phyloP scores from a whole-genome alignment of 2,797 vertebrate species.

The Oreochromis grahami region DNA sequence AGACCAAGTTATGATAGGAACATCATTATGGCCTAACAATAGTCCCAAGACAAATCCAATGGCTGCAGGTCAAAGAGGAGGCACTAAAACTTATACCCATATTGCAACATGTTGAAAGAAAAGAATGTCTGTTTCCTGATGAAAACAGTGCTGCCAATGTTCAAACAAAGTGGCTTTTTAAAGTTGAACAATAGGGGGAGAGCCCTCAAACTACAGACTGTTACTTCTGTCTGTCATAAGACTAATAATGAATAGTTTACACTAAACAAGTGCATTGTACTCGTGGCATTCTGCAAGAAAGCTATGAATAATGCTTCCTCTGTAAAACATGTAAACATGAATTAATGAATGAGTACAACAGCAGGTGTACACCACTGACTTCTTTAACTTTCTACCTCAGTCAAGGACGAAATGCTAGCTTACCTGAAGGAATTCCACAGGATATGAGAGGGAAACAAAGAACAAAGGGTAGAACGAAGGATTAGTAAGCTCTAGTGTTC shows the following conservation, averaged over 20 bases:
- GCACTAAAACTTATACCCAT: slow-evolving; percentile 1
- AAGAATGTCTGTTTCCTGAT: slow-evolving; percentile 42
- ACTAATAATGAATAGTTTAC: neutral
- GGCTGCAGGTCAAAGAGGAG: slow-evolving; percentile 14
- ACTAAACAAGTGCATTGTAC: neutral
- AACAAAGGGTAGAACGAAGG: slow-evolving; percentile 24
- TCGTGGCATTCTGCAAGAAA: neutral
- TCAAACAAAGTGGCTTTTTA: neutral
- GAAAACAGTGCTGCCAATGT: slow-evolving; percentile 1
- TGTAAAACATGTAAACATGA: neutral
- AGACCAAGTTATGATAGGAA: neutral
- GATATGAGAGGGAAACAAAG: slow-evolving; percentile 51
- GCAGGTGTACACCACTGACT: neutral
- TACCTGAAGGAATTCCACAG: slow-evolving; percentile 46
- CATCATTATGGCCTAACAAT: slow-evolving; percentile 15
- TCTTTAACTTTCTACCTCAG: slow-evolving; percentile 18
- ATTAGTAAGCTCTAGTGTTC: slow-evolving; percentile 38
- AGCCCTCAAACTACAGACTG: neutral
- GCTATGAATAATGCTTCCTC: neutral
- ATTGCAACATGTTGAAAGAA: slow-evolving; percentile 56
- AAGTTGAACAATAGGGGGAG: neutral
- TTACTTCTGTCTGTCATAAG: neutral
- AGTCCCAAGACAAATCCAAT: neutral
- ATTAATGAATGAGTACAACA: slow-evolving; percentile 2
- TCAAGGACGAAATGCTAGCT: slow-evolving; percentile 37